phyloP scores from a whole-genome alignment of 2,113 vertebrate genomes.

The Actenoides hombroni region DNA sequence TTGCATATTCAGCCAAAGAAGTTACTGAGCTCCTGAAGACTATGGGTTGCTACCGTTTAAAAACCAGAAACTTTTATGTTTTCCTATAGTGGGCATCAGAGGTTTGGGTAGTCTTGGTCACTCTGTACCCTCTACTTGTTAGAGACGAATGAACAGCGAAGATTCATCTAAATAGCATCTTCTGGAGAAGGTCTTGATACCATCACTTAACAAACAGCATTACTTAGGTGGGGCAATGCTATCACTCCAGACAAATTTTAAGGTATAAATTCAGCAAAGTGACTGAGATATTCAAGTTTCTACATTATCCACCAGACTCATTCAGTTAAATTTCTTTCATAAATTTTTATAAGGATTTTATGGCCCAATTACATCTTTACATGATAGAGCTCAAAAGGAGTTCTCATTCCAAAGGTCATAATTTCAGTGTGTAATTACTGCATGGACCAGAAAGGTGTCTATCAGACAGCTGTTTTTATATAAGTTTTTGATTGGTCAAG shows the following conservation, averaged over 20 bases:
- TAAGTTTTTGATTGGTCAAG: not conserved
- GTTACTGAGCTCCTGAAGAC: not conserved
- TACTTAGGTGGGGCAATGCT: not conserved
- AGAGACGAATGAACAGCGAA: not conserved
- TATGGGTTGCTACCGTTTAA: not conserved
- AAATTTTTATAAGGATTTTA: not conserved
- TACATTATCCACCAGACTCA: not conserved
- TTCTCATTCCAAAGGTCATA: not conserved
- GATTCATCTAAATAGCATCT: not conserved
- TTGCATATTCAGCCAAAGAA: not conserved
- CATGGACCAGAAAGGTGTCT: not conserved
- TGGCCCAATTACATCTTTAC: not conserved
- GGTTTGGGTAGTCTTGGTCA: not conserved
- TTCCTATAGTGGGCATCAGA: not conserved
- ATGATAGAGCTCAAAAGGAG: not conserved
- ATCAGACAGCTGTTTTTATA: not conserved
- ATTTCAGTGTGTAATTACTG: not conserved
- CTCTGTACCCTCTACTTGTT: not conserved
- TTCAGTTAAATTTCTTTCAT: not conserved
- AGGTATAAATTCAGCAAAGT: not conserved
- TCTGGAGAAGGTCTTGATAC: not conserved
- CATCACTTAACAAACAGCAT: not conserved
- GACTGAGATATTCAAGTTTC: not conserved
- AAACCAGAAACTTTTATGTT: not conserved
- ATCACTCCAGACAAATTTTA: not conserved